Evolutionary conservation across 1,140 invertebrate genomes (phyloP).

Genomic region (Reticulitermes speratus): DNA sequence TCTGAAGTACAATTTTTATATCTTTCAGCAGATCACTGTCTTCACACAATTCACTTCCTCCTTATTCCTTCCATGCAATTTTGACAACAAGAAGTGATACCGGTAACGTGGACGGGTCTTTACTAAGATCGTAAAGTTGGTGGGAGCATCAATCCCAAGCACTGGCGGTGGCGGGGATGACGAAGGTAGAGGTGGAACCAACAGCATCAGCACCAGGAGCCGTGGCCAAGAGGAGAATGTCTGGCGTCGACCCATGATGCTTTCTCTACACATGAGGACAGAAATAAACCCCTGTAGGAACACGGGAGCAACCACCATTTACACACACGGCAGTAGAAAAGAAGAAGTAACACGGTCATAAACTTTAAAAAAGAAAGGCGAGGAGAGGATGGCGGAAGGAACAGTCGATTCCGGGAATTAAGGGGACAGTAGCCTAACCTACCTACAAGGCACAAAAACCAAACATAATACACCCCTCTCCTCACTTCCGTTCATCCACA

Average conservation of each 20-base stretch:
- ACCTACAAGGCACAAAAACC: conserved; percentile 6
- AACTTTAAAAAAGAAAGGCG: neutral
- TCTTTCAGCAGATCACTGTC: too few relatives aligned
- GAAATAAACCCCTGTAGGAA: conserved; percentile 7
- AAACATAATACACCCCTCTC: neutral
- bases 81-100: neutral
- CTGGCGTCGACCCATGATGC: conserved; percentile 15
- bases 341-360: neutral
- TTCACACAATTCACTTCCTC: neutral
- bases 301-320: conserved; percentile 9
- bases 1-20: neutral
- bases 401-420: conserved; percentile 14
- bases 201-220: neutral
- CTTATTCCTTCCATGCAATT: neutral
- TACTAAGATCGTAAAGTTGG: neutral
- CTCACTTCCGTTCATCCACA: neutral
- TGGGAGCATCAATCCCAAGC: conserved; percentile 1
- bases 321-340: neutral
- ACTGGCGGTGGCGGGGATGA: neutral
- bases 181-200: neutral
- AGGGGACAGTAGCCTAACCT: neutral
- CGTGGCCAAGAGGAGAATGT: conserved; percentile 12
- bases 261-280: conserved; percentile 9
- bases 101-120: neutral
- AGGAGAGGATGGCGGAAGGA: neutral